A percentile compares a stretch with the other conserved stretches of the same genome.
Conservation (phyloP, 2,797 vertebrate genomes). For the Acestrorhynchus altus region DNA sequence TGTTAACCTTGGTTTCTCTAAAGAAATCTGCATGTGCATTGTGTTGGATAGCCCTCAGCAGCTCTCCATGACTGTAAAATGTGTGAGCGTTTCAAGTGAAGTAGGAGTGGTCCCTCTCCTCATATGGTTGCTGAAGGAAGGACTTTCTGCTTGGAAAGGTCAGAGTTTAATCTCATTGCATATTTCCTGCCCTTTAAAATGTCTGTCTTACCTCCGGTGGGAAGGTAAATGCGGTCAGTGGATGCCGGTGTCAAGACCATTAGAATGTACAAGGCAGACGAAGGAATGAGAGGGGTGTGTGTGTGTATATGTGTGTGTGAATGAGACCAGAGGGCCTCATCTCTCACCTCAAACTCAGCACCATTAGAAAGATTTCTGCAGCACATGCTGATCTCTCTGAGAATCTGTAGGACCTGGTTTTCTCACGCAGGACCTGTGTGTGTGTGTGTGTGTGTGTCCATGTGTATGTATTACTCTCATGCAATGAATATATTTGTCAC, state of each 20-base stretch:
- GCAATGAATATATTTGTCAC: too few species aligned
- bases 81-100: not conserved
- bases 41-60: not conserved
- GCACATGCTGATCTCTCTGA: constrained; percentile 32
- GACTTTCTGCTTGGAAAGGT: not conserved
- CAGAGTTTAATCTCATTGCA: constrained; percentile 28
- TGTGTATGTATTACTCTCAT: not conserved
- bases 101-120: not conserved
- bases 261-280: constrained; percentile 21
- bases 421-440: constrained; percentile 17
- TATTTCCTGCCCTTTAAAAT: constrained; percentile 9
- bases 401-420: not conserved
- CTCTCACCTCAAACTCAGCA: constrained; percentile 23
- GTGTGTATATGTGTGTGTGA: constrained; percentile 7
- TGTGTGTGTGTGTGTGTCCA: not conserved
- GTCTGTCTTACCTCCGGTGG: constrained; percentile 16
- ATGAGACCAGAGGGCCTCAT: constrained; percentile 27
- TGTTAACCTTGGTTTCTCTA: not conserved
- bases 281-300: constrained; percentile 13
- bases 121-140: not conserved
- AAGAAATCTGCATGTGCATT: not conserved
- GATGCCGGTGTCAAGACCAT: constrained; percentile 30
- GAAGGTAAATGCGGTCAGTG: constrained; percentile 27
- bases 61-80: not conserved
- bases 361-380: constrained; percentile 19